Percentiles rank a stretch among this genome's conserved stretches.
Conservation (phyloP, 2,888 invertebrate genomes). For the Artemia sp. region DNA sequence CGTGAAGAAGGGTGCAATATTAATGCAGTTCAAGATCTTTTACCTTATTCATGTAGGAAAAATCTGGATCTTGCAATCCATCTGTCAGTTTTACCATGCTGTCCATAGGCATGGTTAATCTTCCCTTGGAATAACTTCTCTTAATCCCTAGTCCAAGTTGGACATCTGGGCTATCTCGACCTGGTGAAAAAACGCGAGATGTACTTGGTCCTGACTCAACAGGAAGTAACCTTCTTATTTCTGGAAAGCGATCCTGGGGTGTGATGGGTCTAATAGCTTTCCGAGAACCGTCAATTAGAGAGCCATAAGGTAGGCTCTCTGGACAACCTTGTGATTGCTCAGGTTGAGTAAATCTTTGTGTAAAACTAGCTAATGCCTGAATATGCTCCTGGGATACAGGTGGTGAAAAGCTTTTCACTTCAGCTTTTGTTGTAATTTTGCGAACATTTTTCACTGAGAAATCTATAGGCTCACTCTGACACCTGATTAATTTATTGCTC, state of each 20-base stretch:
- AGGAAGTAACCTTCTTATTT: background rate
- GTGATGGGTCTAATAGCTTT: background rate
- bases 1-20: too few species aligned
- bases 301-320: background rate
- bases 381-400: background rate
- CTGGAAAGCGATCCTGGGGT: background rate
- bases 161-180: background rate
- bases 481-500: too few species aligned
- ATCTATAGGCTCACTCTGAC: background rate
- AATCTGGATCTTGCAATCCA: background rate
- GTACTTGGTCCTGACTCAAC: background rate
- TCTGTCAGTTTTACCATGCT: slow-evolving; percentile 9
- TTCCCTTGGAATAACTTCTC: background rate
- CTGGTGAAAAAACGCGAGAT: background rate
- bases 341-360: background rate
- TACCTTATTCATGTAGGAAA: slow-evolving; percentile 1
- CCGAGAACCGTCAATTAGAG: background rate
- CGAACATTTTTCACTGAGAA: background rate
- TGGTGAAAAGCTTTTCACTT: background rate
- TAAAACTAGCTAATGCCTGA: slow-evolving; percentile 1
- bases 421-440: slow-evolving; percentile 7
- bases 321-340: background rate
- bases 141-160: background rate
- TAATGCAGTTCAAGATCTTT: background rate
- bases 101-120: slow-evolving; percentile 9